Evolutionary conservation across 2,888 invertebrate genomes (phyloP).

Genomic region (Aspidiotus rigidus): DNA sequence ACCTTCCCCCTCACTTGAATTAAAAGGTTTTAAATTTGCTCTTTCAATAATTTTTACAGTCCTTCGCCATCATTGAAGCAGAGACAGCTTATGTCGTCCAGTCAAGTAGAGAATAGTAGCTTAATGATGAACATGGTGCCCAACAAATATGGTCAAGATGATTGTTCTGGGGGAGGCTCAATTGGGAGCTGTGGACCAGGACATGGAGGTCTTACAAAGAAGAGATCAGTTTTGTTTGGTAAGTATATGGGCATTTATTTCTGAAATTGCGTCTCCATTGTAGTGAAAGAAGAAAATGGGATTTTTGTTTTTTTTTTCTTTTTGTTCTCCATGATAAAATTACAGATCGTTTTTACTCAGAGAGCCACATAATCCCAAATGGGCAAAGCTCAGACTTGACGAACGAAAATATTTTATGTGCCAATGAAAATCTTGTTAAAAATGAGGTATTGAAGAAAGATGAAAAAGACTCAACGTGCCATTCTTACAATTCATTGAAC

Average conservation of each 20-base stretch:
- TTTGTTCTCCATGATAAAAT: no score
- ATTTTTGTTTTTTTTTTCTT: no score
- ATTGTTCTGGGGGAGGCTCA: conserved; percentile 45
- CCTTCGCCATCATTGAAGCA: conserved; percentile 56
- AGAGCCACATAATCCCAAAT: conserved; percentile 11
- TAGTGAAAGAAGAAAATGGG: background rate
- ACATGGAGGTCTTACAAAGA: conserved; percentile 74
- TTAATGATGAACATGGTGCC: conserved; percentile 42
- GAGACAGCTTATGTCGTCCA: conserved; percentile 48
- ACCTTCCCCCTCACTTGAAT: background rate
- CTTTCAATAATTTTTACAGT: conserved; percentile 43
- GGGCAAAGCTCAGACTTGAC: background rate
- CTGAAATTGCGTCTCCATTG: conserved; percentile 16
- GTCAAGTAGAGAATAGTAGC: conserved; percentile 46
- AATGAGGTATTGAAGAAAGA: conserved; percentile 14
- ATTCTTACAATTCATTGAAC: conserved; percentile 35
- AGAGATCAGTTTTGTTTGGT: conserved; percentile 53
- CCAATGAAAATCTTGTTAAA: background rate
- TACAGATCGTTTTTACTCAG: conserved; percentile 9
- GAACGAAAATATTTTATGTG: background rate
- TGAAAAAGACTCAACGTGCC: conserved; percentile 31
- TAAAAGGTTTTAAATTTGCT: background rate
- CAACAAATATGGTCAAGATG: conserved; percentile 44
- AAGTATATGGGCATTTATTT: conserved; percentile 9
- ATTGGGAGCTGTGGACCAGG: conserved; percentile 67